Evolutionary conservation across 1,140 invertebrate species (phyloP).

Genomic region (Tribolium madens): DNA sequence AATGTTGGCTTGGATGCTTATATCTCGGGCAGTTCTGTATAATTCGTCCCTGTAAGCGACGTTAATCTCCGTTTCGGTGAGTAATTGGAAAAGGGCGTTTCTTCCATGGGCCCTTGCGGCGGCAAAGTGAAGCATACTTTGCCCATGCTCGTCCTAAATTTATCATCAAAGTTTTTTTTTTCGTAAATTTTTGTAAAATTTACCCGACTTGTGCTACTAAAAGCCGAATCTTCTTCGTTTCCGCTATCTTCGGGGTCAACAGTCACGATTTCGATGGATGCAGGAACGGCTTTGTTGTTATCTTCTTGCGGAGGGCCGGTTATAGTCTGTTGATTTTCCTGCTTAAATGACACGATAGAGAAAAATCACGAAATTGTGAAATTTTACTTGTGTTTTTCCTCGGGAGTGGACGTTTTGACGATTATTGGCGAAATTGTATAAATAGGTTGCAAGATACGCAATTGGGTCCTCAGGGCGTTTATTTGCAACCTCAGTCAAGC

Average conservation of each 20-base stretch:
- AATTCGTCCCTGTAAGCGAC: slow-evolving; percentile 83
- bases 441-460: slow-evolving; percentile 83
- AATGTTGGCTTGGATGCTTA: slow-evolving; percentile 82
- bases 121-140: slow-evolving; percentile 90
- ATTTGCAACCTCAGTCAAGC: slow-evolving; percentile 86
- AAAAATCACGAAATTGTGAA: slow-evolving; percentile 4
- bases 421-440: slow-evolving; percentile 80
- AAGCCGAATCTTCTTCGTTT: slow-evolving; percentile 68
- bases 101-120: slow-evolving; percentile 81
- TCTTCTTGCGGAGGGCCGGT: slow-evolving; percentile 58
- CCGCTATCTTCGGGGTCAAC: slow-evolving; percentile 60
- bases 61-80: slow-evolving; percentile 83
- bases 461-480: slow-evolving; percentile 85
- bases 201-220: slow-evolving; percentile 74
- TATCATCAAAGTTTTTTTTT: neutral
- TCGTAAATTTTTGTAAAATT: slow-evolving; percentile 49
- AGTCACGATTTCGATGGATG: slow-evolving; percentile 63
- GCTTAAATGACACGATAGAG: slow-evolving; percentile 20
- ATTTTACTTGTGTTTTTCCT: slow-evolving; percentile 59
- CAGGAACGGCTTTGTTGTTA: slow-evolving; percentile 65
- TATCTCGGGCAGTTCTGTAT: slow-evolving; percentile 88
- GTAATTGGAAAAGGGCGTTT: slow-evolving; percentile 80
- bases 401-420: slow-evolving; percentile 53
- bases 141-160: slow-evolving; percentile 84
- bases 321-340: slow-evolving; percentile 51